Percentiles rank a stretch among this genome's conserved stretches.
phyloP scores from a whole-genome alignment of 2,888 invertebrate genomes.

The Peribatodes rhomboidaria region DNA sequence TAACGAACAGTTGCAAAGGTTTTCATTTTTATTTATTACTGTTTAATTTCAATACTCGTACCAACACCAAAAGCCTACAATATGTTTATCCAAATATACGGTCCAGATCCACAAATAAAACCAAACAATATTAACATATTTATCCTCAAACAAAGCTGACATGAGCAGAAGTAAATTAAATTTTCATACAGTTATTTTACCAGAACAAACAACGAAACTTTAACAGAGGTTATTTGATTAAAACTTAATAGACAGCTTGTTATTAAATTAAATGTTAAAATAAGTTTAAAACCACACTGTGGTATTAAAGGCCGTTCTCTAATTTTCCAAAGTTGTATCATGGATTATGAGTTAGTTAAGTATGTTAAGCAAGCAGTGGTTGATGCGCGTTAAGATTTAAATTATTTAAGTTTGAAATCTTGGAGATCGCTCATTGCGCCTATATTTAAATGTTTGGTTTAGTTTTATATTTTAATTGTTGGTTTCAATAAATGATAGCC shows the following conservation, averaged over 20 bases:
- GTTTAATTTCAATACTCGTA: slow-evolving; percentile 15
- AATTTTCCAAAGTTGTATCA: no score
- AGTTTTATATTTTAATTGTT: no score
- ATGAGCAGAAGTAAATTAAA: slow-evolving; percentile 23
- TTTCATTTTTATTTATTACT: background rate
- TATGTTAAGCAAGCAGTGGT: no score
- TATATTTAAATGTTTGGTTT: no score
- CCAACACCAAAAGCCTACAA: background rate
- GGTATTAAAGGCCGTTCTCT: no score
- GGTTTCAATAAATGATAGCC: no score
- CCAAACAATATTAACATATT: slow-evolving; percentile 13
- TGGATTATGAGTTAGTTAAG: no score
- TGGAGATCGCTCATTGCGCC: no score
- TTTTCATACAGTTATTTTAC: slow-evolving; percentile 41
- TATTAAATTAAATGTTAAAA: background rate
- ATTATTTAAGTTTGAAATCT: no score
- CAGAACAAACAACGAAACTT: slow-evolving; percentile 13
- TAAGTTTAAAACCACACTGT: no score
- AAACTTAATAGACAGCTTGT: background rate
- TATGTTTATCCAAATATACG: background rate
- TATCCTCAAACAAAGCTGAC: slow-evolving; percentile 22
- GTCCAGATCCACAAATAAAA: slow-evolving; percentile 7
- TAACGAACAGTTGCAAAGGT: no score
- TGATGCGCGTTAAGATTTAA: no score
- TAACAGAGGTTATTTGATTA: background rate